phyloP scores from a whole-genome alignment of 2,888 invertebrate genomes.

The Thera obeliscata region DNA sequence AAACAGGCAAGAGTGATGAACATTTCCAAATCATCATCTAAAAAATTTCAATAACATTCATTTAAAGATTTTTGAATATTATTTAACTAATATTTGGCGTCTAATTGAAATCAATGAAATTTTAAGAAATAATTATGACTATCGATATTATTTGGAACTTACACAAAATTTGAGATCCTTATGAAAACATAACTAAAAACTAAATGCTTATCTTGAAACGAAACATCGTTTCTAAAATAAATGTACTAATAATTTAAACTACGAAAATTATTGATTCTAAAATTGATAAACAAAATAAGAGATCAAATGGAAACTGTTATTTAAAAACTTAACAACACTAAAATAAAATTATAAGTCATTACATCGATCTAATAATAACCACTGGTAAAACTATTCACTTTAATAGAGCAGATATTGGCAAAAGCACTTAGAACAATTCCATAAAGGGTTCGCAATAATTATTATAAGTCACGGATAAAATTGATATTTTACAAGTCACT shows the following conservation, averaged over 20 bases:
- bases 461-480: slow-evolving; percentile 41
- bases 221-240: slow-evolving; percentile 39
- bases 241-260: slow-evolving; percentile 72
- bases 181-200: slow-evolving; percentile 53
- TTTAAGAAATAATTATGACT: slow-evolving; percentile 68
- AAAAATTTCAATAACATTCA: slow-evolving; percentile 24
- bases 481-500: slow-evolving; percentile 36
- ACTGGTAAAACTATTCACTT: slow-evolving; percentile 30
- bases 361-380: slow-evolving; percentile 37
- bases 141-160: slow-evolving; percentile 79
- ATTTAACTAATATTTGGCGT: slow-evolving; percentile 82
- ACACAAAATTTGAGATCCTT: slow-evolving; percentile 79
- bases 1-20: slow-evolving; percentile 41
- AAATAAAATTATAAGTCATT: slow-evolving; percentile 44
- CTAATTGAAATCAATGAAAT: slow-evolving; percentile 65
- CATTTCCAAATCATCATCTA: slow-evolving; percentile 33
- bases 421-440: slow-evolving; percentile 29
- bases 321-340: slow-evolving; percentile 75
- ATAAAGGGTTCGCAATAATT: slow-evolving; percentile 18
- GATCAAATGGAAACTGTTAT: slow-evolving; percentile 79
- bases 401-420: slow-evolving; percentile 30
- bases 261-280: slow-evolving; percentile 62
- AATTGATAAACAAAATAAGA: slow-evolving; percentile 77
- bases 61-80: slow-evolving; percentile 52
- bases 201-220: slow-evolving; percentile 45